Percentiles rank a stretch among this genome's conserved stretches.
phyloP scores from a whole-genome alignment of 2,888 invertebrate species.

The Drosophila demipolita region DNA sequence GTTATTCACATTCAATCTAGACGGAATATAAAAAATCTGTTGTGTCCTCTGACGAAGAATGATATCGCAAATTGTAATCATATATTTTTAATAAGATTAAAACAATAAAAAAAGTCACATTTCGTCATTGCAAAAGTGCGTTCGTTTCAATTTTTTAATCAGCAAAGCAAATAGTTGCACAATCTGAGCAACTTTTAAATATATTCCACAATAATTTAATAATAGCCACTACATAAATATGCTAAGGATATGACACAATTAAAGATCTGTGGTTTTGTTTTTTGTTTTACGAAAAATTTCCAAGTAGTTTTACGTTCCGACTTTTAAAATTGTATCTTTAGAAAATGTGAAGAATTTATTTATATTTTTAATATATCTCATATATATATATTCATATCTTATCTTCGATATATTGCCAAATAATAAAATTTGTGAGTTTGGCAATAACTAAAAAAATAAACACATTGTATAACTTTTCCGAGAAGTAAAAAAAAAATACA shows the following conservation, averaged over 20 bases:
- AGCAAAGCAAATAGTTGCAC: neutral
- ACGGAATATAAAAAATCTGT: slow-evolving; percentile 13
- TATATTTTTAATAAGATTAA: slow-evolving; percentile 57
- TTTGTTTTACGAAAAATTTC: neutral
- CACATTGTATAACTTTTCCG: neutral
- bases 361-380: neutral
- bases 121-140: slow-evolving; percentile 5
- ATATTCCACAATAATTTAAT: neutral
- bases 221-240: neutral
- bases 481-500: neutral
- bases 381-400: neutral
- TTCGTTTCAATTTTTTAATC: neutral
- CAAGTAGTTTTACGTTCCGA: neutral
- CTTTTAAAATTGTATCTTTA: neutral
- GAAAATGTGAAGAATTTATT: neutral
- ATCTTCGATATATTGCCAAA: neutral
- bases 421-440: neutral
- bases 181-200: neutral
- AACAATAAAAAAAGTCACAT: slow-evolving; percentile 3
- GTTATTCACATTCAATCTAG: slow-evolving; percentile 43
- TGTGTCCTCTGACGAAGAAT: slow-evolving; percentile 13
- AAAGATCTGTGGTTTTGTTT: neutral
- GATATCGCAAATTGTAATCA: slow-evolving; percentile 49
- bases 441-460: neutral
- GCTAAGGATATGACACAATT: neutral